Conservation (phyloP, 2,113 vertebrate genomes). For the Takifugu bimaculatus region DNA sequence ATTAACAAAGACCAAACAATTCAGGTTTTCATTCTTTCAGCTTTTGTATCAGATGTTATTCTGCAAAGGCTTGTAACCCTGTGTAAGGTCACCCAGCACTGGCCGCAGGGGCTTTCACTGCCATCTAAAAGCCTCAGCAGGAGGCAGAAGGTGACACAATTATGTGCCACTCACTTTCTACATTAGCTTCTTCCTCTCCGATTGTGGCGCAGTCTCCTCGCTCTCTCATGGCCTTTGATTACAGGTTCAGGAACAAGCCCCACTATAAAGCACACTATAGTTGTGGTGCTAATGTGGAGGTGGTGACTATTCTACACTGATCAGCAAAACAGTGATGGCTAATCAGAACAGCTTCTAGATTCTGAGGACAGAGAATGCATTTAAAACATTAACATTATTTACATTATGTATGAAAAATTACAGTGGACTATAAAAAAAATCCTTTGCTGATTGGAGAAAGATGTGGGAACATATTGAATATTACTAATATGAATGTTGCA, state of each 20-base stretch:
- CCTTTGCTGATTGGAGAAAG: no score
- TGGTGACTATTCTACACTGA: constrained; percentile 14
- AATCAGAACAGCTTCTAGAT: no score
- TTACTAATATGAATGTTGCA: no score
- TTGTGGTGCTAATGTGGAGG: constrained; percentile 44
- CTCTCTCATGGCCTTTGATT: constrained; percentile 33
- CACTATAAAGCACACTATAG: constrained; percentile 39
- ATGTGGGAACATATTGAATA: no score
- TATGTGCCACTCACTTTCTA: constrained; percentile 12
- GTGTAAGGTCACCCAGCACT: constrained; percentile 12
- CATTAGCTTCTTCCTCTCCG: constrained; percentile 17
- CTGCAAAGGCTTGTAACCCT: not conserved
- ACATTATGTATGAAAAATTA: no score
- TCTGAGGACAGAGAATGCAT: no score
- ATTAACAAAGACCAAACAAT: no score
- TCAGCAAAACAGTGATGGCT: no score
- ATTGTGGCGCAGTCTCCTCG: constrained; percentile 22
- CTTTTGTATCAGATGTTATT: not conserved
- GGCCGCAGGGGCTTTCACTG: constrained; percentile 36
- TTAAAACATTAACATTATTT: no score
- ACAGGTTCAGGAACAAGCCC: constrained; percentile 35
- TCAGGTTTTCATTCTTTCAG: constrained; percentile 4
- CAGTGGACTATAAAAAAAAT: no score
- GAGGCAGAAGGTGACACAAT: constrained; percentile 47
- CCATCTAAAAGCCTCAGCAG: constrained; percentile 51